Evolutionary conservation across 2,113 vertebrate genomes (phyloP).

Genomic region (Rhinopomastus cyanomelas): DNA sequence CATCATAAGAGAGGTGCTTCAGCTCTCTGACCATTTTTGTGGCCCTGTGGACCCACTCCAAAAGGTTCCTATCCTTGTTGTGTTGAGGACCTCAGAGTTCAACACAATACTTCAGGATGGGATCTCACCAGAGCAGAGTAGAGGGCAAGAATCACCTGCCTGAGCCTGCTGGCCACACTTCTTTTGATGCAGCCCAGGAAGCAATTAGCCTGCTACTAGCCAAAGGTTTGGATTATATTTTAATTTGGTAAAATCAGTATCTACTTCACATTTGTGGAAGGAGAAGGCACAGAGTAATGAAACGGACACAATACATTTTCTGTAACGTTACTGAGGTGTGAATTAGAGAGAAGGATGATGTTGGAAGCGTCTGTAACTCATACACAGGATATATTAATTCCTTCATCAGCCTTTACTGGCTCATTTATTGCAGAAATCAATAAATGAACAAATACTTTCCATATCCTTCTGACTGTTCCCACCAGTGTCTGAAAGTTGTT

Average conservation of each 20-base stretch:
- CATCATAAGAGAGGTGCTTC: too few species aligned
- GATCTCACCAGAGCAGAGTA: too few species aligned
- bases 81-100: too few species aligned
- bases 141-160: too few species aligned
- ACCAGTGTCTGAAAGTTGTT: neutral
- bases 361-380: slow-evolving; percentile 60
- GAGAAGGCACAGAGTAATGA: slow-evolving; percentile 32
- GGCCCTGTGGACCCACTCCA: too few species aligned
- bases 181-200: too few species aligned
- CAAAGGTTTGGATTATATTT: slow-evolving; percentile 38
- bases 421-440: slow-evolving; percentile 52
- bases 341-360: slow-evolving; percentile 43
- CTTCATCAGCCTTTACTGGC: slow-evolving; percentile 30
- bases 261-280: slow-evolving; percentile 42
- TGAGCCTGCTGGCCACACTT: too few species aligned
- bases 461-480: neutral
- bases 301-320: slow-evolving; percentile 44
- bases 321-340: slow-evolving; percentile 26
- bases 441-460: neutral
- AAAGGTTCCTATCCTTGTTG: too few species aligned
- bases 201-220: too few species aligned
- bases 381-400: slow-evolving; percentile 25
- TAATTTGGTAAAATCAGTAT: slow-evolving; percentile 57
- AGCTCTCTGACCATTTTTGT: too few species aligned
- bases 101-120: too few species aligned